Percentiles rank a stretch among this genome's conserved stretches.
Conservation (phyloP, 2,113 vertebrate species). For the Podocnemis expansa region DNA sequence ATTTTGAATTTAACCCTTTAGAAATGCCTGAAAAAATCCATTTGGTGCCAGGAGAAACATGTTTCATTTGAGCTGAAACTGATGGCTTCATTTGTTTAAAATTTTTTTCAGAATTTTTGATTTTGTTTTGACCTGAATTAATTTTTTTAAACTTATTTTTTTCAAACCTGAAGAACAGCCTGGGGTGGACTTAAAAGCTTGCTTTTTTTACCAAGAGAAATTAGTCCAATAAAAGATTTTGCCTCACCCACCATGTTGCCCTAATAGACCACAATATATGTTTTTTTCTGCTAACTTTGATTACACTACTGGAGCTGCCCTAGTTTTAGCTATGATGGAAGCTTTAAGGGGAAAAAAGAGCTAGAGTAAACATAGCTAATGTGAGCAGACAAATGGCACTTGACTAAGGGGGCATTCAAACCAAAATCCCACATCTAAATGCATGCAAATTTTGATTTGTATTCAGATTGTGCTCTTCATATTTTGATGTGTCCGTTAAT, state of each 20-base stretch:
- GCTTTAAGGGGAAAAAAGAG: constrained; percentile 29
- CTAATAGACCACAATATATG: neutral
- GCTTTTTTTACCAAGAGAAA: neutral
- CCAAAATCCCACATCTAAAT: constrained; percentile 22
- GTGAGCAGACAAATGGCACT: neutral
- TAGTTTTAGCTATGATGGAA: neutral
- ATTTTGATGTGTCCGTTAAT: neutral
- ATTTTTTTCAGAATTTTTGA: neutral
- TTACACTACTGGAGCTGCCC: neutral
- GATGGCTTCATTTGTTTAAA: neutral
- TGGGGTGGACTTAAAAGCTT: neutral
- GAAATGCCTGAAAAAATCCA: neutral
- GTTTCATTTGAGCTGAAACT: neutral
- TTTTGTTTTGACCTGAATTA: neutral
- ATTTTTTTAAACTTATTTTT: neutral
- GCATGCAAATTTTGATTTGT: neutral
- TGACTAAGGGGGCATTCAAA: constrained; percentile 11
- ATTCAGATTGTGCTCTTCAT: neutral
- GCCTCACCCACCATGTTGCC: neutral
- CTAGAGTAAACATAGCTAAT: neutral
- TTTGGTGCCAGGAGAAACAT: neutral
- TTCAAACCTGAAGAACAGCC: neutral
- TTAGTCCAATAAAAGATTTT: neutral
- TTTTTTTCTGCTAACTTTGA: neutral
- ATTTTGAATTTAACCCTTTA: neutral